Percentiles rank a stretch among this genome's conserved stretches.
Evolutionary conservation across 1,140 invertebrate genomes (phyloP).

Genomic region (Mamestra configurata): DNA sequence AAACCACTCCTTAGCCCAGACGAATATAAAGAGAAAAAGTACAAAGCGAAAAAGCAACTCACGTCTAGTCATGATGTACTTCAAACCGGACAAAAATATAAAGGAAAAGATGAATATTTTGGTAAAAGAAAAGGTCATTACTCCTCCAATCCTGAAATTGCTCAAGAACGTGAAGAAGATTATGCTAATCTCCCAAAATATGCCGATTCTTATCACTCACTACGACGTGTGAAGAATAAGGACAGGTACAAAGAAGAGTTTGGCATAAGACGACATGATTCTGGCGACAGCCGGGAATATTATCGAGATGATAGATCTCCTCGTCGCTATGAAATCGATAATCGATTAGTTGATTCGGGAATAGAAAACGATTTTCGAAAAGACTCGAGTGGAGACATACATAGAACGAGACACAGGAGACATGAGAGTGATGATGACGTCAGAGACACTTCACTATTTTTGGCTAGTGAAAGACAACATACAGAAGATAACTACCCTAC

Average conservation of each 20-base stretch:
- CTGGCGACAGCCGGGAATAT: constrained; percentile 84
- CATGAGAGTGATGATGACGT: constrained; percentile 90
- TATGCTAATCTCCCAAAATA: constrained; percentile 82
- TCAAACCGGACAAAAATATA: constrained; percentile 84
- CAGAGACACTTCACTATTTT: constrained; percentile 89
- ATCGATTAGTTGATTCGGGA: constrained; percentile 92
- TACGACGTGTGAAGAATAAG: constrained; percentile 83
- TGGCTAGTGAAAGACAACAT: constrained; percentile 90
- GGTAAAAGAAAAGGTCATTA: constrained; percentile 87
- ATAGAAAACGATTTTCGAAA: constrained; percentile 93
- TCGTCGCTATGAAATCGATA: constrained; percentile 88
- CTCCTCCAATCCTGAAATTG: constrained; percentile 89
- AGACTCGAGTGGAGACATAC: constrained; percentile 90
- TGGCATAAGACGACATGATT: constrained; percentile 83
- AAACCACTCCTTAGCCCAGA: constrained; percentile 89
- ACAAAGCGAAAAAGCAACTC: constrained; percentile 83
- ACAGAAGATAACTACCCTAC: constrained; percentile 89
- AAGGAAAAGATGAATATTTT: constrained; percentile 82
- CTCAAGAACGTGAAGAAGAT: constrained; percentile 84
- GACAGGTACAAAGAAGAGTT: constrained; percentile 84
- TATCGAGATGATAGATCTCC: constrained; percentile 84
- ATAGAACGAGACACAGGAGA: constrained; percentile 77
- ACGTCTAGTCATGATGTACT: constrained; percentile 88
- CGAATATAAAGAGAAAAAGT: constrained; percentile 85
- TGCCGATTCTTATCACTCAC: constrained; percentile 87